Evolutionary conservation across 2,113 vertebrate genomes (phyloP).

Genomic region (Psittacula cyanocephala): DNA sequence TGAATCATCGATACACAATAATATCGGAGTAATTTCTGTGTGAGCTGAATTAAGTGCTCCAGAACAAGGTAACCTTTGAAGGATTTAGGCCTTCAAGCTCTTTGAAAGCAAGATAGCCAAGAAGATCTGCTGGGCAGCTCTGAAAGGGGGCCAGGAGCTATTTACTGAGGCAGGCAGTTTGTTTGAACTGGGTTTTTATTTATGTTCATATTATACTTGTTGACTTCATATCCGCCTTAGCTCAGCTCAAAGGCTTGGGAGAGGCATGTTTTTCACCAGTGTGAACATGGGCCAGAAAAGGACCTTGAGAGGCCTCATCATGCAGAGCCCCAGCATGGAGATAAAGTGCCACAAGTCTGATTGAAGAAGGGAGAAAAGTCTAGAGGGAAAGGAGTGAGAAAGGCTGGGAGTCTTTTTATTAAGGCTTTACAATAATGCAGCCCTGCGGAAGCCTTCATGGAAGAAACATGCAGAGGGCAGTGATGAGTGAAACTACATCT

Average conservation of each 20-base stretch:
- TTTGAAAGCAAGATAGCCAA: constrained; percentile 45
- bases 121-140: constrained; percentile 43
- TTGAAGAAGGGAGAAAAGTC: background rate
- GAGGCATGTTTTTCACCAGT: constrained; percentile 9
- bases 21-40: constrained; percentile 57
- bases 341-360: constrained; percentile 42
- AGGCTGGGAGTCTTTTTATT: background rate
- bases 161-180: constrained; percentile 65
- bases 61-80: constrained; percentile 68
- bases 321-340: constrained; percentile 49
- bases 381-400: background rate
- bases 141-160: constrained; percentile 60
- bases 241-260: constrained; percentile 32
- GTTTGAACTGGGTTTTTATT: constrained; percentile 72
- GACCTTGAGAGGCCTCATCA: constrained; percentile 55
- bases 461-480: background rate
- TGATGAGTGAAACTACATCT: background rate
- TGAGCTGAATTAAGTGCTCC: constrained; percentile 42
- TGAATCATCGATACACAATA: constrained; percentile 71
- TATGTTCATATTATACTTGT: constrained; percentile 73
- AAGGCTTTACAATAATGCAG: background rate
- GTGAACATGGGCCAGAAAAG: constrained; percentile 56
- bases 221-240: constrained; percentile 69
- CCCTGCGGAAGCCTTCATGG: background rate
- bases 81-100: constrained; percentile 52